Evolutionary conservation across 2,113 vertebrate genomes (phyloP), one percentile per base, ranked within the genome.

Genomic region (Rhea americana): DNA sequence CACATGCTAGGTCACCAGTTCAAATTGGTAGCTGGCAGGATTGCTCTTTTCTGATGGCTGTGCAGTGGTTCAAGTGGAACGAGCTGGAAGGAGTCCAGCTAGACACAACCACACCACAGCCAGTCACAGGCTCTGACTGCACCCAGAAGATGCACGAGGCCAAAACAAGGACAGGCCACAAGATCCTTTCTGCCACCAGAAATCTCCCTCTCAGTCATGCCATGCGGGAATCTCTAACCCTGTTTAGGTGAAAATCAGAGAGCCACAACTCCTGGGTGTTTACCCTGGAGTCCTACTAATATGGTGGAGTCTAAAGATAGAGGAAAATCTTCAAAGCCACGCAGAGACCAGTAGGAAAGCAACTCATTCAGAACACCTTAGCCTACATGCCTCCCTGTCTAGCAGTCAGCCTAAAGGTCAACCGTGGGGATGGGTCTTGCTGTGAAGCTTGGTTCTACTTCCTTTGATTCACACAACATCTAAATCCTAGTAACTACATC

Each of bases 1-100:
- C 1, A 4, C 5, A 71, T 53, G 47, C 24, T 26, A 25, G 66
- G 28, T 41, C 48, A 67, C 65, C 43, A 22, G 43, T 47, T 55
- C 12, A 45, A 48, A 32, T 11, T 0, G 0, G 8, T 1, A 41
- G 24, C 32, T 58, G 50, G 39, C 53, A 37, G 53, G 41, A 62
- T 14, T 45, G 53, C 68, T 59, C 14, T 43, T 56, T 85, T 43
- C 39, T 66, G 22, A 13, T 6, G 59, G 45, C 55, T 66, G 26
- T 14, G 41, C 79, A 61, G 68, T 8, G 32, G 3, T 24, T 45
- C 59, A 63, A 18, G n/a, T 11, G 51, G 81, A 39, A 71, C 35
- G 15, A 48, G 30, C 37, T 66, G 47, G 59, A 16, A 48, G 55
- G 30, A 43, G 13, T 63, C 41, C 65, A 77, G 26, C 13, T 73